Base-by-base conservation (phyloP, 2,113 vertebrate species). In the Etheostoma cragini region DNA sequence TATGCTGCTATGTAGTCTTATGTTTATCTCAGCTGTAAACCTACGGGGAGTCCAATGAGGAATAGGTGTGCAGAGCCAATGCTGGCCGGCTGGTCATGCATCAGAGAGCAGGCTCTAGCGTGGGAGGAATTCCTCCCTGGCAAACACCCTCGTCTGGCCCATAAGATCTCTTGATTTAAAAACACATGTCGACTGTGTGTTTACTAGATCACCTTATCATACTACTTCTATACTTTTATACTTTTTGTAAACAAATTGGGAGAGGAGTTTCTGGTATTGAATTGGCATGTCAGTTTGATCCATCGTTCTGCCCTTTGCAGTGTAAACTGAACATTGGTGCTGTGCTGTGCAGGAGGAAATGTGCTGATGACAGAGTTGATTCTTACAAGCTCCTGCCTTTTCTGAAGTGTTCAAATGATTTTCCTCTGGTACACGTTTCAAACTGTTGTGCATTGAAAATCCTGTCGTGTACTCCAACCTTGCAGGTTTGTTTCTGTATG, bases 91-190 rank as follows among this genome's bases (percentile, higher is more conserved):
- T 76, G 78, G 50, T 85, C 69, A 52, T 19, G 66, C 72, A 85
- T 88, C 73, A 75, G 64, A 77, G 57, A 73, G 33, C 74, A 24
- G 76, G 66, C 75, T 81, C 69, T 11, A n/a, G 64, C 12, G 66
- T 85, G 80, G 88, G 87, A 86, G 78, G 58, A 62, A 72, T 76
- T 86, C 61, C 67, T 81, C 71, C 26, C 47, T 85, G 80, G 82
- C 85, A 87, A 82, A 85, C 52, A 50, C 50, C 16, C 21, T 30
- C 6, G 19, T 82, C 78, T 83, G 81, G 66, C 60, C 72, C 6
- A 75, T 38, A 74, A 85, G 75, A 69, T 58, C 61, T 63, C 54
- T 68, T 84, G 81, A 93, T 88, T 90, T 87, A 89, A 65, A 65
- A 81, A 68, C 72, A 87, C 78, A 64, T 45, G 61, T 77, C 2